Evolutionary conservation across 2,797 vertebrate genomes (phyloP).

Genomic region (Vespertilio murinus): DNA sequence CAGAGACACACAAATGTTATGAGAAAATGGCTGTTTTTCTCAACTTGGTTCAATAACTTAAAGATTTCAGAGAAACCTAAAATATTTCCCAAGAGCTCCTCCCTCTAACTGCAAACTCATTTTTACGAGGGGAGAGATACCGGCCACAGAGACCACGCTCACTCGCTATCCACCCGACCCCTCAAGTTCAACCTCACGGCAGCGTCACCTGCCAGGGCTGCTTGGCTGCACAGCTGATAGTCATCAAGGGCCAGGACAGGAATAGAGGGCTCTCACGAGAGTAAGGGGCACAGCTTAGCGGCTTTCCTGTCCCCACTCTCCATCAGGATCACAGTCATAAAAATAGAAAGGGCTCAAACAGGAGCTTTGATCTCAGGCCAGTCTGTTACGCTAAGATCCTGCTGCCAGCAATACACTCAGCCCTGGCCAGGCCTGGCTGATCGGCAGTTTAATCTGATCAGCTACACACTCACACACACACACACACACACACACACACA

Average conservation of each 20-base stretch:
- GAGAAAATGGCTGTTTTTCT: background rate
- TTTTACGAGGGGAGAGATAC: background rate
- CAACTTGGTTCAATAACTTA: background rate
- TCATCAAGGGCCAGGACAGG: background rate
- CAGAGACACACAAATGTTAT: background rate
- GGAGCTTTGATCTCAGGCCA: background rate
- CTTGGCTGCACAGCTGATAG: background rate
- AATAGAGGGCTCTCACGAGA: background rate
- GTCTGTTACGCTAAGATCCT: background rate
- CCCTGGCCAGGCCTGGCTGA: rapidly evolving
- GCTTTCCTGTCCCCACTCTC: background rate
- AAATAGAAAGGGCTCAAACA: background rate
- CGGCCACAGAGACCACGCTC: rapidly evolving
- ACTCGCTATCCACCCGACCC: background rate
- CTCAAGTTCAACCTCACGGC: background rate
- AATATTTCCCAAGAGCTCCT: background rate
- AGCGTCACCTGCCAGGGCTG: background rate
- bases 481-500: background rate
- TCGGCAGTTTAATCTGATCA: background rate
- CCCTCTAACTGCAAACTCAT: background rate
- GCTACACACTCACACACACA: background rate
- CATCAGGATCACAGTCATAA: background rate
- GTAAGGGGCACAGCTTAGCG: background rate
- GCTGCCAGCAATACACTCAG: background rate
- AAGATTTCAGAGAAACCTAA: background rate